Conservation (phyloP, 2,797 vertebrate species). For the Coracias cyanogaster region DNA sequence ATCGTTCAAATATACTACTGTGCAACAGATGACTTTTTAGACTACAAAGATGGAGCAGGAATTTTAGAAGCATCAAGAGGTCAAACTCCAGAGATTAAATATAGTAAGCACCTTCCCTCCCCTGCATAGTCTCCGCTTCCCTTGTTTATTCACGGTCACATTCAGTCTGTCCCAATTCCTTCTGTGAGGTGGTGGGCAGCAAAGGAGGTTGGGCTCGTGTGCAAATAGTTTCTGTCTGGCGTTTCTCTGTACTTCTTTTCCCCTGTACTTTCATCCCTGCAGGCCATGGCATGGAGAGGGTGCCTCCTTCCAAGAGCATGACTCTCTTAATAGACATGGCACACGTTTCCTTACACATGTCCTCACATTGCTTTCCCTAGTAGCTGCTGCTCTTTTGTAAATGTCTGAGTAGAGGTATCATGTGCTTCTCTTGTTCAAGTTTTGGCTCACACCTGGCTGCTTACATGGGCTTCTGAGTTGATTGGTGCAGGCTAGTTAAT, state of each 20-base stretch:
- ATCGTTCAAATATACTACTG: background rate
- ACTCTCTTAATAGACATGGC: background rate
- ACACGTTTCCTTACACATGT: rapidly evolving
- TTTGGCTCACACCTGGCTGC: background rate
- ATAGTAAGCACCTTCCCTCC: background rate
- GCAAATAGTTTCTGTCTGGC: background rate
- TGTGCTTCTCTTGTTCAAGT: background rate
- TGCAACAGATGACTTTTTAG: background rate
- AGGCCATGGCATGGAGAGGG: background rate
- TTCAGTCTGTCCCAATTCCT: background rate
- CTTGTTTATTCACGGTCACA: background rate
- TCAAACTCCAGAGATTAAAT: background rate
- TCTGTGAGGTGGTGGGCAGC: background rate
- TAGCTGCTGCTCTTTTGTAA: background rate
- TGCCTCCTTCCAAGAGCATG: background rate
- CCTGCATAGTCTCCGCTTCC: background rate
- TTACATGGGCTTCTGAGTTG: background rate
- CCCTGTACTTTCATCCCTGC: background rate
- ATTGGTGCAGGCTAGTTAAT: background rate
- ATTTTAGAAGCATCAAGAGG: background rate
- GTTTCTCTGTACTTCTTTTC: background rate
- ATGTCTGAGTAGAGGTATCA: background rate
- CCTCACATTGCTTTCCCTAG: background rate
- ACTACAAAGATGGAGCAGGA: background rate
- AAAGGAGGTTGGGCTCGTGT: background rate